Base-by-base conservation (phyloP, 2,113 vertebrate genomes). In the Bubalus kerabau region DNA sequence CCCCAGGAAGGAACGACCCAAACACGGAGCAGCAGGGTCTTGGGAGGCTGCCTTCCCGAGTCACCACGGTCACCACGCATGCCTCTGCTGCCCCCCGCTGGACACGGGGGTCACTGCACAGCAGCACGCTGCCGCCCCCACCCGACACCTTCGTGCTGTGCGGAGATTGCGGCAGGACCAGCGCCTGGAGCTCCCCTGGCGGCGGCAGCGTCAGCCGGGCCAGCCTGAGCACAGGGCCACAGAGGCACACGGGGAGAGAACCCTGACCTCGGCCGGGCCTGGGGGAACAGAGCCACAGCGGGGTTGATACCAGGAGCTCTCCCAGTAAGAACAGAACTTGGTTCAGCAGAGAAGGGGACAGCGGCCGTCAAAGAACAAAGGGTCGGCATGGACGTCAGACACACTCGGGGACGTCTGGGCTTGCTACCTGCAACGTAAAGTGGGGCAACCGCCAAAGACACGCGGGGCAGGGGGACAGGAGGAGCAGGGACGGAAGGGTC, bases 41-140 rank as follows among this genome's bases (percentile, higher is more conserved):
- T 43, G 1, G 15, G 74, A 40, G 40, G 5, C 14, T 2, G 15
- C 30, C 0, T 26, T 4, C 30, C 0, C 5, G 5, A 13, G 26
- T 60, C 59, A 2, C 24, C 59, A 59, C 7, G 30, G 12, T 48
- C 48, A 23, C 64, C 10, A 48, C 32, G 10, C 7, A 11, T 43
- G 76, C 90, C 84, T 96, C 80, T 97, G 93, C 98, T 97, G 97
- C 97, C 98, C 94, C 83, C 98, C 95, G 46, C 87, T 87, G 98
- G 98, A 56, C 36, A 48, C 0, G 32, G 16, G 1, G 28, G 46
- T 52, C 48, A 82, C 71, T 84, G 95, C 90, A 87, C 4, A 14
- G 64, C 28, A 3, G 7, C 30, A 21, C 21, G 21, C 76, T 24
- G 32, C 48, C 11, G 32, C 50, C n/a, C 36, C 30, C 32, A 30